Evolutionary conservation across 2,888 invertebrate species (phyloP).

Genomic region (Caenorhabditis parvicauda): DNA sequence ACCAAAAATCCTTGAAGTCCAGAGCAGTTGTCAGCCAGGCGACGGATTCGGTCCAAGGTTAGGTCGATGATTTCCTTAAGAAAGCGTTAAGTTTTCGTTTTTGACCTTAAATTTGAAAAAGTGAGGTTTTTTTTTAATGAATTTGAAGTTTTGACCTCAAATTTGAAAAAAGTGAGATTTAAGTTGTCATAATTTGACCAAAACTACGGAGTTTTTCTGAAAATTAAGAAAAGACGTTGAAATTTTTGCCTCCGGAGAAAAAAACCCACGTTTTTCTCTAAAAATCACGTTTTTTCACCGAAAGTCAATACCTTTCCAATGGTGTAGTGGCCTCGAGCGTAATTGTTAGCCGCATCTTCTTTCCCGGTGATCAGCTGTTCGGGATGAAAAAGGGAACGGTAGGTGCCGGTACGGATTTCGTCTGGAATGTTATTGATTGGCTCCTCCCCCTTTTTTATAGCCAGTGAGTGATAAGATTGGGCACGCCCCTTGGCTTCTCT

Average conservation of each 20-base stretch:
- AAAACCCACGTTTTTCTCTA: too few relatives aligned
- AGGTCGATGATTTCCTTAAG: slow-evolving; percentile 69
- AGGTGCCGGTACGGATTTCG: slow-evolving; percentile 68
- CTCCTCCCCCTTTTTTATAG: slow-evolving; percentile 28
- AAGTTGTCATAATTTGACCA: too few relatives aligned
- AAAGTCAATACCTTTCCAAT: slow-evolving; percentile 70
- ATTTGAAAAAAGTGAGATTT: background rate
- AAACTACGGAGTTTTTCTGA: too few relatives aligned
- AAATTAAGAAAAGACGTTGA: too few relatives aligned
- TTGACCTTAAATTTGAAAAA: background rate
- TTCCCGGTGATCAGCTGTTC: slow-evolving; percentile 75
- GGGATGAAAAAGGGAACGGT: slow-evolving; percentile 91
- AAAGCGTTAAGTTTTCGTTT: background rate
- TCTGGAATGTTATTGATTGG: slow-evolving; percentile 47
- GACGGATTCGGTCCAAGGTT: slow-evolving; percentile 58
- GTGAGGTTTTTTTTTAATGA: too few relatives aligned
- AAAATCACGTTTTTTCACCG: slow-evolving; percentile 62
- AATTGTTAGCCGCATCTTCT: slow-evolving; percentile 67
- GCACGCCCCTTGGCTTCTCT: background rate
- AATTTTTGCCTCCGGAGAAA: too few relatives aligned
- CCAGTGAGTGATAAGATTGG: background rate
- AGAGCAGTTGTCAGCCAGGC: slow-evolving; percentile 75
- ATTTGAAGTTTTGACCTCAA: background rate
- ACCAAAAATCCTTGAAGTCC: slow-evolving; percentile 77
- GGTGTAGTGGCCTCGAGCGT: slow-evolving; percentile 72